Evolutionary conservation across 2,113 vertebrate species (phyloP), one percentile per base, ranked within the genome.

Genomic region (Harpagus bidentatus): DNA sequence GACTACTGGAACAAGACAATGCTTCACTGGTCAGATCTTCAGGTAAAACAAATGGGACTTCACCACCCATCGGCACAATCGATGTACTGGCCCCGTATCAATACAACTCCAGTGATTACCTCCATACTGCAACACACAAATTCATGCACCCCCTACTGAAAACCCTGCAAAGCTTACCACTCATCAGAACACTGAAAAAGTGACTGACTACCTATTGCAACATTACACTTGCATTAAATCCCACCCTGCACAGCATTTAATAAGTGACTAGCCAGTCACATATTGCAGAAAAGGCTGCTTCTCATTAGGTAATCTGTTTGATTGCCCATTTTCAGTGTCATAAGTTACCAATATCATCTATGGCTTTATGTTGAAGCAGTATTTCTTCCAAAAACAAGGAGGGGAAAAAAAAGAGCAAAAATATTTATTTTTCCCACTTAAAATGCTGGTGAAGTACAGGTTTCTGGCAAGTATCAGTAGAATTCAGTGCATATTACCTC

Each of bases 51-150:
- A 52, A 47, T 2, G 2, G 20, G 59, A 79, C n/a, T 53, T 61
- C 28, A 22, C 16, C 34, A 28, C 25, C 19, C 50, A 31, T 8
- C 1, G 0, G 72, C 29, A 31, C 58, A 50, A 81, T 9, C 26
- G 4, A 4, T 1, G 5, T 31, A 32, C 50, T 40, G 42, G 34
- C 50, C 32, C 47, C 1, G 0, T 18, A n/a, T 29, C 14, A 1
- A 29, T 5, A 31, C 34, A 36, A 9, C 25, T 76, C 47, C 13
- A 28, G 65, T 36, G 23, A 58, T 10, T 21, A 69, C 23, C 22
- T 12, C 52, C 19, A 16, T 16, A 28, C 8, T 32, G 40, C 31
- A 20, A 56, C 21, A 52, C 36, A 31, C 17, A 22, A 14, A 11
- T 36, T 20, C 42, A 29, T 3, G 2, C 18, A 62, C 6, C 42